Conservation (phyloP, 2,797 vertebrate species). For the Melanotaenia pygmaea region DNA sequence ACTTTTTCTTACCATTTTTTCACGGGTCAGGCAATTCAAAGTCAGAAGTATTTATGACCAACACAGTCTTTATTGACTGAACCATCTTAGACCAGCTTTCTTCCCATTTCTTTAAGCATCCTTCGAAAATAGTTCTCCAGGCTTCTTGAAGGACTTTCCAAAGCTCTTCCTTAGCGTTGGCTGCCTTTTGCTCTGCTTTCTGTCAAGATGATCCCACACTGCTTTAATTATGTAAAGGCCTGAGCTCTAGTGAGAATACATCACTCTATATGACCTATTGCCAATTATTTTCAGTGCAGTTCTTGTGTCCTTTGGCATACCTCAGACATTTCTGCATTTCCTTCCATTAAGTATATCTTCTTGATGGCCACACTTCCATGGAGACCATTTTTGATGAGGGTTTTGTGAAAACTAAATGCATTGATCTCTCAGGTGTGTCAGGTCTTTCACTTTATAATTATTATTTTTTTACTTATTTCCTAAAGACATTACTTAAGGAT, state of each 20-base stretch:
- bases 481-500: background rate
- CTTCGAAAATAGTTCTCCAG: background rate
- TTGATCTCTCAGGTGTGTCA: background rate
- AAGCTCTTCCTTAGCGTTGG: background rate
- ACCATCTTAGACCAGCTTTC: background rate
- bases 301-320: background rate
- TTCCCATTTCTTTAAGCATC: background rate
- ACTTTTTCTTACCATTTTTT: no score
- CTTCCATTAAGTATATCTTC: background rate
- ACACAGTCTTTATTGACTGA: background rate
- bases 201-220: background rate
- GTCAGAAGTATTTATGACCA: no score
- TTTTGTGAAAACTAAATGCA: background rate
- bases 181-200: background rate
- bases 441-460: background rate
- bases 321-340: background rate
- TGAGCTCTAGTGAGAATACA: background rate
- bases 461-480: background rate
- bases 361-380: background rate
- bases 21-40: no score
- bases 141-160: background rate
- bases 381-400: background rate
- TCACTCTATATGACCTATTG: background rate
- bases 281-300: background rate
- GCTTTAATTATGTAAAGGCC: background rate